phyloP scores from a whole-genome alignment of 2,113 vertebrate species.

The cat (Felis catus) region F.catus_Fca126_mat1.0 CM031418.1:74507501-74508000 shows the following conservation, averaged over 20 bases:
- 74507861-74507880: neutral
- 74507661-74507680: neutral
- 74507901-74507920: neutral
- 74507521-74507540: neutral
- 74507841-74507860: neutral
- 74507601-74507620: neutral
- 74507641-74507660: neutral
- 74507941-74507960: constrained; percentile 17
- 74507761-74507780: neutral
- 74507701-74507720: neutral
- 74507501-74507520: neutral
- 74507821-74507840: neutral
- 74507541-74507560: neutral
- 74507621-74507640: neutral
- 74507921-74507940: neutral
- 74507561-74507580: neutral
- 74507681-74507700: neutral
- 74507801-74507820: neutral
- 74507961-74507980: neutral
- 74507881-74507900: constrained; percentile 30
- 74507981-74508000: constrained; percentile 8
- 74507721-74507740: neutral
- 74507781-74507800: neutral
- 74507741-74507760: neutral
- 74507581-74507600: neutral